Evolutionary conservation across 1,140 invertebrate species (phyloP), one percentile per base, ranked within the genome.

Genomic region (Magallana angulata): DNA sequence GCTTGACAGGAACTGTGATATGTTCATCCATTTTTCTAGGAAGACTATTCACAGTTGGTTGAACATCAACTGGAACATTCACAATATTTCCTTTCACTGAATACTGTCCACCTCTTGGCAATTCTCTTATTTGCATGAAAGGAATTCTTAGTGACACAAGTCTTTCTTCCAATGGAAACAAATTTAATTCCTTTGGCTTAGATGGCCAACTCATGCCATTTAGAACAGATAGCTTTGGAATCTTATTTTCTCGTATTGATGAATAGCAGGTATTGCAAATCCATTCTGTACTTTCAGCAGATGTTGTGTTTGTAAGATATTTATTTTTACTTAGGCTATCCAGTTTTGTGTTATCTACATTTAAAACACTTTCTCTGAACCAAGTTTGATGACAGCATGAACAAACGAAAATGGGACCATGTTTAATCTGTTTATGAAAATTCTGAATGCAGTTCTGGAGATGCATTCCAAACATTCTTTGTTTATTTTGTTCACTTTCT

Each of bases 31-130:
- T 60, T 64, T 16, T 56, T 64, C 87, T 62, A 9, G 89, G 89
- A 11, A 90, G 56, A 59, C 81, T 59, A 81, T 90, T 85, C 5
- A 90, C 56, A n/a, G 87, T 88, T 24, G 87, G 84, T 81, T 84
- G 59, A 18, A 84, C 62, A 14, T 64, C 83, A 48, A 84, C 83
- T 62, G 76, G 81, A 11, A 87, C 85, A 82, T 82, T 82, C 4
- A 87, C 76, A 48, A 82, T 48, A 87, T 87, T 82, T 62, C 76
- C 81, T 87, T 82, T 82, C 7, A 57, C 76, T 18, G 58, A 87
- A 18, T 36, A 82, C 48, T 82, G 82, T 80, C 82, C 36, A 16
- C 48, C 81, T 64, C 76, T 60, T 56, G 76, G 85, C n/a, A 82
- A 82, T 58, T 86, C 82, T 30, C 59, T 59, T 18, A 87, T 83